Evolutionary conservation across 2,797 vertebrate genomes (phyloP), one percentile per base, ranked within the genome.

Genomic region (Rhynchonycteris naso): DNA sequence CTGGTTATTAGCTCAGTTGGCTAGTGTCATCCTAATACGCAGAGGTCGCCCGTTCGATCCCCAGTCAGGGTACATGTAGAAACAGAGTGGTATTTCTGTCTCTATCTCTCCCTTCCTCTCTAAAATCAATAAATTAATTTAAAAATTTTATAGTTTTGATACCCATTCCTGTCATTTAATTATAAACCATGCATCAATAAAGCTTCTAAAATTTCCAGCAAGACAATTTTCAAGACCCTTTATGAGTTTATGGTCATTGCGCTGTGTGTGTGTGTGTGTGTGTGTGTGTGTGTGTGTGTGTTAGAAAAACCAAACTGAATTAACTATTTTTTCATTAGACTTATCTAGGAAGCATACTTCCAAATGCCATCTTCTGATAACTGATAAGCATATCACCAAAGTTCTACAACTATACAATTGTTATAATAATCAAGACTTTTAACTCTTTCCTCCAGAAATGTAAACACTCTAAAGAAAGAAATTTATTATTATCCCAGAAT

Each of bases 401-500:
- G 75, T 68, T 95, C 65, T 75, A 35, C 4, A 93, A 74, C 10
- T 91, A 63, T 78, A 87, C 33, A 74, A 28, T 61, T 94, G 84
- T 52, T 95, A 61, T 16, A 91, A 72, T 33, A 59, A 79, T 28
- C 56, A 94, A 68, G 54, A 92, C 12, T 14, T 65, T 59, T 26
- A 82, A 88, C 43, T 69, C 56, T 68, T 85, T 59, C 65, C 80
- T 43, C 35, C 33, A 85, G 35, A 56, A 69, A 94, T 33, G 1
- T 74, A 83, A 96, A 95, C 26, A 96, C 1, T 71, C 26, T 47
- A 7, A 93, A 81, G 61, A 94, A 96, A n/a, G 66, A 72, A 95
- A 96, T 74, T 81, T 93, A 76, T 54, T 54, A 65, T 14, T 87
- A 90, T 76, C 71, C 9, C 14, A 56, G 5, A 47, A 47, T 58